Base-by-base conservation (phyloP, 2,113 vertebrate genomes). In the Antechinus stuartii region DNA sequence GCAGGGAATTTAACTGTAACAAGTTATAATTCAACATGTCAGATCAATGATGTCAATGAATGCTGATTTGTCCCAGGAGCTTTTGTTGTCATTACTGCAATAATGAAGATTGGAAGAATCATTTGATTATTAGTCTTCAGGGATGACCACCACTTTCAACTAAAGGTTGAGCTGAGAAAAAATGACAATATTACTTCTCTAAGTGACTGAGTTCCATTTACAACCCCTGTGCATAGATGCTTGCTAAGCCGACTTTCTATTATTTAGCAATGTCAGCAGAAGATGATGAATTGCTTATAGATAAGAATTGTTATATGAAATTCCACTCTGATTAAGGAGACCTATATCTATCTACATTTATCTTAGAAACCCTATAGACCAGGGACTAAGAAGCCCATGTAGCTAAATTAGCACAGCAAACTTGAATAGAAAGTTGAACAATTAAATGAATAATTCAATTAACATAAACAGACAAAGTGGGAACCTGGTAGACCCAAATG, bases 31-130 rank as follows among this genome's bases (percentile, higher is more conserved):
- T 99, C 98, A 99, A 97, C 98, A 97, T 96, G 98, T 98, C 97
- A 98, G 98, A 98, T 99, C 98, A 99, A 98, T 98, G 94, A 98
- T 98, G 97, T 98, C 98, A 98, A 98, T 98, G 91, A 96, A 98
- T 97, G 98, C 95, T 98, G 98, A 98, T 98, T 99, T 98, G 97
- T 98, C 97, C 97, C 98, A 97, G 98, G 98, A 98, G 98, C 94
- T 97, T 98, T 98, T 98, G 92, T 96, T 96, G 92, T 91, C 92
- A 49, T 97, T 95, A 84, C n/a, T 97, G 57, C 92, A 97, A 93
- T 97, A 96, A 96, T 96, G 92, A 97, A 97, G 91, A 96, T 91
- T 90, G 95, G 94, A 95, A 55, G 57, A 95, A 95, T 90, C 19
- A 92, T 96, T 97, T 96, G 95, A 97, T 95, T 94, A 95, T 92